Conservation (phyloP, 2,888 invertebrate genomes). For the Tipula vernalis region DNA sequence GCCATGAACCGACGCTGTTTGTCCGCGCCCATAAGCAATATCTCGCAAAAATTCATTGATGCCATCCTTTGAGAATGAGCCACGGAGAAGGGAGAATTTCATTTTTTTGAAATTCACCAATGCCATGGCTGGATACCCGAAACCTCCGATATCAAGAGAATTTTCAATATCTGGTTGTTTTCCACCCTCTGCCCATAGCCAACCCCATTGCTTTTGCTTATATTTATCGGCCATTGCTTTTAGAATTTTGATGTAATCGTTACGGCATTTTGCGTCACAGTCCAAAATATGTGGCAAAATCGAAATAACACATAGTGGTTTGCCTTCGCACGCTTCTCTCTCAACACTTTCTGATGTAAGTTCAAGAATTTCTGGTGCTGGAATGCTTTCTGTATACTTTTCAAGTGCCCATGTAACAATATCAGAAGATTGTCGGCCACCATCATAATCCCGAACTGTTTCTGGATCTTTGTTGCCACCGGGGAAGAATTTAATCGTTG, state of each 20-base stretch:
- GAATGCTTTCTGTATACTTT: slow-evolving; percentile 73
- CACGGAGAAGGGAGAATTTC: slow-evolving; percentile 86
- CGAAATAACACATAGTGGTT: slow-evolving; percentile 83
- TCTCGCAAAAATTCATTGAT: slow-evolving; percentile 92
- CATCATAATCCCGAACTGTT: slow-evolving; percentile 75
- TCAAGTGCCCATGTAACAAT: slow-evolving; percentile 85
- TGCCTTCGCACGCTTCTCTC: slow-evolving; percentile 66
- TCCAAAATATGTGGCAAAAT: slow-evolving; percentile 92
- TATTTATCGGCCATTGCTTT: slow-evolving; percentile 72
- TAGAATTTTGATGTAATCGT: slow-evolving; percentile 66
- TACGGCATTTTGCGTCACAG: slow-evolving; percentile 86
- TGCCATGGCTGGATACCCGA: slow-evolving; percentile 98
- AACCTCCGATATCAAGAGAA: slow-evolving; percentile 88
- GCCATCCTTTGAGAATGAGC: slow-evolving; percentile 88
- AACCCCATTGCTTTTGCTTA: slow-evolving; percentile 94
- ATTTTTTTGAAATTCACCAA: slow-evolving; percentile 93
- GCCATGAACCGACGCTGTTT: slow-evolving; percentile 76
- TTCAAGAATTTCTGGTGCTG: slow-evolving; percentile 80
- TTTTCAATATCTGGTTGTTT: slow-evolving; percentile 74
- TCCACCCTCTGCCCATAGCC: slow-evolving; percentile 93
- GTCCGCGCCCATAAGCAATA: slow-evolving; percentile 84
- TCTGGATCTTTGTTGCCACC: slow-evolving; percentile 57
- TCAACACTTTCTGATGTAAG: slow-evolving; percentile 47
- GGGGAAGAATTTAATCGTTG: slow-evolving; percentile 88
- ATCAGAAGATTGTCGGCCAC: slow-evolving; percentile 79